Evolutionary conservation across 1,140 invertebrate species (phyloP).

Genomic region (Drosophila takahashii): DNA sequence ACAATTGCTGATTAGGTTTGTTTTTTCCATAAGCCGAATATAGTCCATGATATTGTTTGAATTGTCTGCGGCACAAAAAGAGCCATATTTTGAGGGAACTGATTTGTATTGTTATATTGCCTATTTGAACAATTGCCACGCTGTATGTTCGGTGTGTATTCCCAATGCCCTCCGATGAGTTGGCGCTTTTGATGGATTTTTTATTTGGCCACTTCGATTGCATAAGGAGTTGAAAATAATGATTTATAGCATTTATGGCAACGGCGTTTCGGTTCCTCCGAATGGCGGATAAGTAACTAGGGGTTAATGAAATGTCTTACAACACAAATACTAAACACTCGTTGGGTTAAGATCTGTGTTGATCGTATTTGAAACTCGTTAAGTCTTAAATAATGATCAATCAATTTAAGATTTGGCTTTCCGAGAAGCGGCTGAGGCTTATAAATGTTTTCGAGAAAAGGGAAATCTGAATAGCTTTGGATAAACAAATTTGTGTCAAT

Average conservation of each 20-base stretch:
- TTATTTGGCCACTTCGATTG: constrained; percentile 52
- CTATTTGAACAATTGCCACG: constrained; percentile 65
- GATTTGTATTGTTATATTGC: constrained; percentile 75
- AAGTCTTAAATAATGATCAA: constrained; percentile 51
- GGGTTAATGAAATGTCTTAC: constrained; percentile 72
- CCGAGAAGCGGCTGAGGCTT: background rate
- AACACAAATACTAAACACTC: constrained; percentile 54
- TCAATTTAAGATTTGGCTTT: constrained; percentile 29
- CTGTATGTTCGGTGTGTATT: constrained; percentile 20
- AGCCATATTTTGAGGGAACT: constrained; percentile 61
- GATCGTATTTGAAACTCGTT: constrained; percentile 47
- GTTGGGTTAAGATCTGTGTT: constrained; percentile 44
- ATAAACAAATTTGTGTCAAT: constrained; percentile 30
- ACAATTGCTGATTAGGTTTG: constrained; percentile 65
- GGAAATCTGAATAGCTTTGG: constrained; percentile 17
- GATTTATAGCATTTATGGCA: constrained; percentile 70
- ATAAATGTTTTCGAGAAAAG: constrained; percentile 31
- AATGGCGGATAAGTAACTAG: constrained; percentile 52
- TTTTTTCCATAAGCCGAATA: constrained; percentile 9
- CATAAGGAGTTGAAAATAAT: constrained; percentile 74
- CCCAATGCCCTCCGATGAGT: constrained; percentile 50
- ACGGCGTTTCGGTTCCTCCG: constrained; percentile 26
- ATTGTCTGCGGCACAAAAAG: constrained; percentile 39
- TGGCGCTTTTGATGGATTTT: constrained; percentile 38
- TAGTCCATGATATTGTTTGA: constrained; percentile 61